These are phyloP conservation scores for Sterrhoptilus dennistouni DNA, from an alignment of 2,113 vertebrate species.

Conservation along the genomic window DNA sequence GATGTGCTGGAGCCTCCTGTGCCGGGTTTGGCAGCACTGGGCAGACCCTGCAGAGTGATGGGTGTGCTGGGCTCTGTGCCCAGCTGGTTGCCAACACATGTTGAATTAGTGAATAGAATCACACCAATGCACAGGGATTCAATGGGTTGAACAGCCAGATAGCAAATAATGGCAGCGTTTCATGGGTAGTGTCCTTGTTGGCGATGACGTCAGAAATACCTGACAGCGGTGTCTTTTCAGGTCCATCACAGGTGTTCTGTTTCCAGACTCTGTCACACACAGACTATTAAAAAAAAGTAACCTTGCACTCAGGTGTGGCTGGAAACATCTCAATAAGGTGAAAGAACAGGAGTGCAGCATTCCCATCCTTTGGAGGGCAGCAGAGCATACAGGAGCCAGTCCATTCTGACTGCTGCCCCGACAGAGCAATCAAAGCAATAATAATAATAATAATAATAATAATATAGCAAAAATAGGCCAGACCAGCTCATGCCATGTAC, in stretches of 20 bases:
- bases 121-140: not conserved
- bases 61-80: not conserved
- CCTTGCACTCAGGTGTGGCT: not conserved
- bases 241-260: not conserved
- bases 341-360: not conserved
- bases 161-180: not conserved
- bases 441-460: not conserved
- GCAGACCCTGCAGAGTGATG: accelerated
- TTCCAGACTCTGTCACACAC: not conserved
- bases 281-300: not conserved
- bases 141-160: not conserved
- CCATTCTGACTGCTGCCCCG: not conserved
- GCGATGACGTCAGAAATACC: accelerated
- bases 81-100: accelerated
- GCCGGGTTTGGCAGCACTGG: accelerated
- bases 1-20: not conserved
- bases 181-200: not conserved
- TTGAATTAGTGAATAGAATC: accelerated
- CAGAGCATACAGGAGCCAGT: not conserved
- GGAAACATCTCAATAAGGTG: not conserved
- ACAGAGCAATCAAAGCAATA: not conserved
- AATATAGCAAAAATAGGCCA: not conserved
- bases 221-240: not conserved
- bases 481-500: not conserved
- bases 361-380: not conserved